Evolutionary conservation across 1,140 invertebrate species (phyloP).

Genomic region (Cardiocondyla obscurior): DNA sequence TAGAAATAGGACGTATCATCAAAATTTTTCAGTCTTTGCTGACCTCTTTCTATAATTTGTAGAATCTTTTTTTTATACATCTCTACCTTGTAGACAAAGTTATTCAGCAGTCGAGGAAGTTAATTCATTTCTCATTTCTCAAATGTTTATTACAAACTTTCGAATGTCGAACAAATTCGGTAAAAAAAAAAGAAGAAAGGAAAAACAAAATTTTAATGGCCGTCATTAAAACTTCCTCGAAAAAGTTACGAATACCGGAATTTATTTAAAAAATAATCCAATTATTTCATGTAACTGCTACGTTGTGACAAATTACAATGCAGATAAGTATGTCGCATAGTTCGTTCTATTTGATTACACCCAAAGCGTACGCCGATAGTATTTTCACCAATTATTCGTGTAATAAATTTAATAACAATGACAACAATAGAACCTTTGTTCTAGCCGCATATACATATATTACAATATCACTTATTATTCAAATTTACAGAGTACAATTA

Average conservation of each 20-base stretch:
- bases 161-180: not conserved
- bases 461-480: not conserved
- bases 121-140: not conserved
- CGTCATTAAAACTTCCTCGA: not conserved
- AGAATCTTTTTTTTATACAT: too few relatives aligned
- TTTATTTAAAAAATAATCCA: not conserved
- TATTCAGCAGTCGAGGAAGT: not conserved
- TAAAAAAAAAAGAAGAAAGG: too few relatives aligned
- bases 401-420: slow-evolving; percentile 12
- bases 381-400: not conserved
- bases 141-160: not conserved
- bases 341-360: not conserved
- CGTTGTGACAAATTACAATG: not conserved
- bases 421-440: not conserved
- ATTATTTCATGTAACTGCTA: not conserved
- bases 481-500: not conserved
- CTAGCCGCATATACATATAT: too few relatives aligned
- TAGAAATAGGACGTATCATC: not conserved
- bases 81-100: too few relatives aligned
- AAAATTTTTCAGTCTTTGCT: not conserved
- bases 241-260: not conserved
- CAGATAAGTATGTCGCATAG: not conserved
- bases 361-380: not conserved
- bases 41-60: not conserved
- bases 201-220: not conserved